phyloP scores from a whole-genome alignment of 2,888 invertebrate genomes.

The Sympetrum striolatum region DNA sequence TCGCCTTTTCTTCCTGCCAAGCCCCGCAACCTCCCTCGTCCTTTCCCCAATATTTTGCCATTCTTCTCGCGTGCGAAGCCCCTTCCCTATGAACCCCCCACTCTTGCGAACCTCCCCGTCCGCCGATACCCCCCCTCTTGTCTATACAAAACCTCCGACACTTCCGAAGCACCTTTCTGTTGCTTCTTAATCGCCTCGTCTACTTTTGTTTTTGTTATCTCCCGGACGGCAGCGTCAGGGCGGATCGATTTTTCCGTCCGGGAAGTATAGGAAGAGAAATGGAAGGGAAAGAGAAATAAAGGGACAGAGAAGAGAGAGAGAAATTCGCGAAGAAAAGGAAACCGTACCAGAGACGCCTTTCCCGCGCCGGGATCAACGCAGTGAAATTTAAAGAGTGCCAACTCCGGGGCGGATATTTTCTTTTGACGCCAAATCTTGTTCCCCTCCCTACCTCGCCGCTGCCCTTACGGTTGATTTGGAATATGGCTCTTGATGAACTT shows the following conservation, averaged over 20 bases:
- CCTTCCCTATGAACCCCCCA: background rate
- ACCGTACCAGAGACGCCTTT: too few species aligned
- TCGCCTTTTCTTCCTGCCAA: background rate
- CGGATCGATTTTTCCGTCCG: background rate
- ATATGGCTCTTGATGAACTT: too few species aligned
- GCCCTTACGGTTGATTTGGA: too few species aligned
- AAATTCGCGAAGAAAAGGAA: background rate
- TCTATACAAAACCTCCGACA: background rate
- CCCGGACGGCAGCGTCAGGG: background rate
- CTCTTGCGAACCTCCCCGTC: background rate
- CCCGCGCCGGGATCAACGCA: too few species aligned
- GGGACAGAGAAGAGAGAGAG: background rate
- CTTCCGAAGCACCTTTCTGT: background rate
- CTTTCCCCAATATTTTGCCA: background rate
- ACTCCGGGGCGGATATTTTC: background rate
- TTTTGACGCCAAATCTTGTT: background rate
- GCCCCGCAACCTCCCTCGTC: background rate
- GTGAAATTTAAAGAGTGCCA: background rate
- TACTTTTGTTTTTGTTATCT: background rate
- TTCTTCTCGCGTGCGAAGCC: background rate
- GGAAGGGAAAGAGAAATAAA: background rate
- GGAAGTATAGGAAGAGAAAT: background rate
- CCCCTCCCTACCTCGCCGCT: too few species aligned
- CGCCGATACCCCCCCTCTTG: background rate
- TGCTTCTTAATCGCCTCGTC: background rate